Conservation (phyloP, 2,113 vertebrate species). For the Corythoichthys intestinalis region DNA sequence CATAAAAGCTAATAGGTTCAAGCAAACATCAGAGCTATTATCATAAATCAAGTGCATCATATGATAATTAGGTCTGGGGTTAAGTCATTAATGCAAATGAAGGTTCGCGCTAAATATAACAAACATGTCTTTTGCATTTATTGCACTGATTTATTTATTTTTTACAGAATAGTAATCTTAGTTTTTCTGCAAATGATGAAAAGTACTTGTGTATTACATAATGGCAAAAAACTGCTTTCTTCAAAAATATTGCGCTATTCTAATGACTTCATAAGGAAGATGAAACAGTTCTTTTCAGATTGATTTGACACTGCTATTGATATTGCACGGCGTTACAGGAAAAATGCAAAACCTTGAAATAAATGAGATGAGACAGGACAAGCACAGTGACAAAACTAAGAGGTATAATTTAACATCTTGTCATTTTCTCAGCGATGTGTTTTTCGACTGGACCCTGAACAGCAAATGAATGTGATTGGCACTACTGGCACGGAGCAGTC, state of each 20-base stretch:
- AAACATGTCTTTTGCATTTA: slow-evolving; percentile 24
- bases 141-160: neutral
- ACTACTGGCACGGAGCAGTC: too few species aligned
- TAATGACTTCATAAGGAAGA: neutral
- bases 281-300: neutral
- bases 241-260: neutral
- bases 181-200: neutral
- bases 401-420: too few species aligned
- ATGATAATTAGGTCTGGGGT: slow-evolving; percentile 34
- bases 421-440: too few species aligned
- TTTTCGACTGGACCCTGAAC: too few species aligned
- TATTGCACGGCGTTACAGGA: neutral
- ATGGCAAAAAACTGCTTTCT: neutral
- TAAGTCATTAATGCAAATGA: slow-evolving; percentile 51
- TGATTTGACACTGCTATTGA: neutral
- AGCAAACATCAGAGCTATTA: slow-evolving; percentile 40
- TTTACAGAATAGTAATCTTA: neutral
- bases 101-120: slow-evolving; percentile 23
- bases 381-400: too few species aligned
- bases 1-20: slow-evolving; percentile 49
- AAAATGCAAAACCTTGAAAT: too few species aligned
- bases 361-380: too few species aligned
- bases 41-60: slow-evolving; percentile 27
- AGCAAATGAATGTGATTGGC: too few species aligned
- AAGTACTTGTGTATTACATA: slow-evolving; percentile 1